Base-by-base conservation (phyloP, 2,888 invertebrate genomes). In the Agonopterix alstromeriana region DNA sequence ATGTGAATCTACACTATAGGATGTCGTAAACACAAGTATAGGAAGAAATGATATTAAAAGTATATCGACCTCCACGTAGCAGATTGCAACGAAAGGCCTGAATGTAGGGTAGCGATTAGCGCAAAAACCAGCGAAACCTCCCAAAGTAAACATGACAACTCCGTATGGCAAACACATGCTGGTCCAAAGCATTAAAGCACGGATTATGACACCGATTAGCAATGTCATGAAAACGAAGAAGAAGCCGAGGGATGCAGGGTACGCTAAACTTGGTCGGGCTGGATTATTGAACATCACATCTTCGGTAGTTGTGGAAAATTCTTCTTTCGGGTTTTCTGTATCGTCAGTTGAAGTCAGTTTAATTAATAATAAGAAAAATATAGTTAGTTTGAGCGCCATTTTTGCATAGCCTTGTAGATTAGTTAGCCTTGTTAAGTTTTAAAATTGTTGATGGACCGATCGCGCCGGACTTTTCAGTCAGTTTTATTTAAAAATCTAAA, bases 1-100 rank as follows among this genome's bases (percentile, higher is more conserved):
- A 56, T 88, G 87, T 0, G 79, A 71, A 51, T 87, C 87, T 0
- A 83, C 78, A 1, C 63, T 73, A 36, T 88, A 89, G 0, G 86
- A 81, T 0, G 81, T 84, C 38, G 79, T 79, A 35, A 87, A 88
- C 10, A 83, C 72, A 3, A 89, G 55, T 4, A 77, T 63, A 0
- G 86, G 87, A 10, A 88, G 53, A 42, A 79, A 86, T 0, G 64
- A 55, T 7, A 80, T 54, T 0, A 86, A 48, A 0, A 86, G 14
- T 0, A 77, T 46, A 38, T 87, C 81, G 0, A 82, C 73, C 2
- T 87, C 83, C 1, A 74, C 55, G 48, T 78, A 84, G 46, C 85
- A 86, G 1, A 83, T 57, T 5, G 62, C 53, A 0, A 86, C 79
- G 1, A 83, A 53, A 0, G 86, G 86, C 52, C 70, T 78, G 49